Conservation (phyloP, 2,113 vertebrate species). For the Cavia aperea region DNA sequence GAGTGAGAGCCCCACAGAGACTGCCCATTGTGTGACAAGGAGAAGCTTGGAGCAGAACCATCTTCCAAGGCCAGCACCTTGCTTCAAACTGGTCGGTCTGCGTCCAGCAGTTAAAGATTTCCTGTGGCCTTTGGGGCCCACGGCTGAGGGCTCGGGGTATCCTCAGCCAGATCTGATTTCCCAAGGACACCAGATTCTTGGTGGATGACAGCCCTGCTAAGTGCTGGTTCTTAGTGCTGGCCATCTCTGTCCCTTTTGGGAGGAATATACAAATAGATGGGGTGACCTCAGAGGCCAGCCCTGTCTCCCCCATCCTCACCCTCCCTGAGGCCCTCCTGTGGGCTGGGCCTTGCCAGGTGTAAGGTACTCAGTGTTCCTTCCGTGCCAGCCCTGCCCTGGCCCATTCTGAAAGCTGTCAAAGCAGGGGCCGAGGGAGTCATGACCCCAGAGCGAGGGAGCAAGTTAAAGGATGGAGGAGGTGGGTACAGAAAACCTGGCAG, state of each 20-base stretch:
- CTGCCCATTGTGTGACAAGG: background rate
- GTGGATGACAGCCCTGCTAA: background rate
- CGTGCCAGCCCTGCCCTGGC: background rate
- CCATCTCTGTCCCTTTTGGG: background rate
- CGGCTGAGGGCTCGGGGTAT: background rate
- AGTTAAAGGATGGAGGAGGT: too few relatives aligned
- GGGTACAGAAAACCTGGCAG: background rate
- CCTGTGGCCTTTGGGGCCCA: background rate
- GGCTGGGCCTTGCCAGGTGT: background rate
- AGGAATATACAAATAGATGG: constrained; percentile 19
- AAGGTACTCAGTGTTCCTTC: background rate
- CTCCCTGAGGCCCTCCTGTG: background rate
- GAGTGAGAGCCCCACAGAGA: background rate
- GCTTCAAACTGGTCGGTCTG: background rate
- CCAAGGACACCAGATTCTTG: background rate
- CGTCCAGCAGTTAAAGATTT: background rate
- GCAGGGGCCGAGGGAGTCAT: fast-evolving
- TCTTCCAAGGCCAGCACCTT: background rate
- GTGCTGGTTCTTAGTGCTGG: background rate
- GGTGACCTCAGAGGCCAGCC: background rate
- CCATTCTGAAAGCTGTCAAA: background rate
- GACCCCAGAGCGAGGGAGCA: background rate
- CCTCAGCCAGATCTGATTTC: background rate
- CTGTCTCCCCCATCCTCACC: background rate
- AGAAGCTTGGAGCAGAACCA: too few relatives aligned